Percentiles rank a stretch among this genome's conserved stretches.
phyloP scores from a whole-genome alignment of 2,797 vertebrate genomes.

The Rhadinocentrus ornatus region DNA sequence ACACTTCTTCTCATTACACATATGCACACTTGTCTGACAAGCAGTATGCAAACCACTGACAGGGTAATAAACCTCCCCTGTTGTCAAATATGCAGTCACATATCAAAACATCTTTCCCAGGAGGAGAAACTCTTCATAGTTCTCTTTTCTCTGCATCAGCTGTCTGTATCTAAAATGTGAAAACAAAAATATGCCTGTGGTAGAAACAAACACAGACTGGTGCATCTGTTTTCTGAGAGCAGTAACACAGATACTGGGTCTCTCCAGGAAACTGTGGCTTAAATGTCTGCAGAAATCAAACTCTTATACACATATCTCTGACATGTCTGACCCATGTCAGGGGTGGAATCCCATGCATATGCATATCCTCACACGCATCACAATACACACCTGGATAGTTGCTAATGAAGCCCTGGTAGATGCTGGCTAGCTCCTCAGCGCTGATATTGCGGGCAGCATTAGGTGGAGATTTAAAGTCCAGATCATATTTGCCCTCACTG shows the following conservation, averaged over 20 bases:
- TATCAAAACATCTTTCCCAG: slow-evolving; percentile 68
- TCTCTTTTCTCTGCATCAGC: slow-evolving; percentile 24
- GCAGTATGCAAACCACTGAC: slow-evolving; percentile 47
- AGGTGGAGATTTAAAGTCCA: slow-evolving; percentile 93
- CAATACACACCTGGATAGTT: slow-evolving; percentile 89
- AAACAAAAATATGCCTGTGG: slow-evolving; percentile 12
- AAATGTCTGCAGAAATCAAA: slow-evolving; percentile 8
- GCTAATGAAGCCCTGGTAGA: slow-evolving; percentile 93
- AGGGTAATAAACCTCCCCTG: slow-evolving; percentile 55
- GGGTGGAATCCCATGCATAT: neutral
- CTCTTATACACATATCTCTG: neutral
- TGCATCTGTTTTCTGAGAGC: slow-evolving; percentile 4
- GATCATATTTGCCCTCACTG: slow-evolving; percentile 91
- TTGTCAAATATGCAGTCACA: slow-evolving; percentile 58
- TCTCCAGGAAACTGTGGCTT: neutral
- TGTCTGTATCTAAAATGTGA: slow-evolving; percentile 17
- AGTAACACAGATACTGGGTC: slow-evolving; percentile 6
- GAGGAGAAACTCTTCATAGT: slow-evolving; percentile 24
- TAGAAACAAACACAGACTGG: slow-evolving; percentile 10
- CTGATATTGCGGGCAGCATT: slow-evolving; percentile 90
- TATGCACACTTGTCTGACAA: slow-evolving; percentile 31
- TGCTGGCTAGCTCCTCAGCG: slow-evolving; percentile 87
- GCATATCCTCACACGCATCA: neutral
- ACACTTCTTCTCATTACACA: slow-evolving; percentile 35
- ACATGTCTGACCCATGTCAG: neutral